Evolutionary conservation across 1,140 invertebrate species (phyloP).

Genomic region (Myzus persicae): DNA sequence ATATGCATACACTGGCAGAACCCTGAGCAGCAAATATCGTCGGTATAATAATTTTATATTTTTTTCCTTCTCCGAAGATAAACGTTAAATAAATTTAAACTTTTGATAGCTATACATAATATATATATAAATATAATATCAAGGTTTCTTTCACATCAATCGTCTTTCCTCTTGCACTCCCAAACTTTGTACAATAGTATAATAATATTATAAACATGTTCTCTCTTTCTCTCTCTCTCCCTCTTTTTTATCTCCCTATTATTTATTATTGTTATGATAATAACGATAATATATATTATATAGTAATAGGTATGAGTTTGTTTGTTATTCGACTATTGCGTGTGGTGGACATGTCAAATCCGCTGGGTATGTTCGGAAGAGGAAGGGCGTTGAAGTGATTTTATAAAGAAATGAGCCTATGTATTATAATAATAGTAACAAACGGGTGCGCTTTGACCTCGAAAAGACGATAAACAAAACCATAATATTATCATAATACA

Average conservation of each 20-base stretch:
- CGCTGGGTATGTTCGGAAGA: background rate
- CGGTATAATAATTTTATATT: conserved; percentile 19
- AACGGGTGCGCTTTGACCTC: background rate
- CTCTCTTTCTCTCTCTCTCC: background rate
- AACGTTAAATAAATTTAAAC: conserved; percentile 37
- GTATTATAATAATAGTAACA: background rate
- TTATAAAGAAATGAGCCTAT: background rate
- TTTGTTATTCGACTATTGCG: background rate
- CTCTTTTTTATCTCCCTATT: background rate
- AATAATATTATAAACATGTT: conserved; percentile 5
- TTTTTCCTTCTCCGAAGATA: background rate
- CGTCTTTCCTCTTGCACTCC: background rate
- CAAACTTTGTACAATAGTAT: conserved; percentile 12
- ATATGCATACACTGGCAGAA: conserved; percentile 1
- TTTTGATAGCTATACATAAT: conserved; percentile 21
- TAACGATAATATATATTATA: background rate
- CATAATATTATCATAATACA: background rate
- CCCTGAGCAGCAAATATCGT: conserved; percentile 12
- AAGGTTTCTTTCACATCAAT: conserved; percentile 29
- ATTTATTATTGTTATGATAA: conserved; percentile 12
- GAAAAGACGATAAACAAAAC: background rate
- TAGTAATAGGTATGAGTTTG: background rate
- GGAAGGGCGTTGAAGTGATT: background rate
- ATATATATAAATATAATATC: no score
- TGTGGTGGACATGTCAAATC: background rate